A percentile compares a stretch with the other conserved stretches of the same genome.
Evolutionary conservation across 1,140 invertebrate genomes (phyloP).

Genomic region (Goniozus legneri): DNA sequence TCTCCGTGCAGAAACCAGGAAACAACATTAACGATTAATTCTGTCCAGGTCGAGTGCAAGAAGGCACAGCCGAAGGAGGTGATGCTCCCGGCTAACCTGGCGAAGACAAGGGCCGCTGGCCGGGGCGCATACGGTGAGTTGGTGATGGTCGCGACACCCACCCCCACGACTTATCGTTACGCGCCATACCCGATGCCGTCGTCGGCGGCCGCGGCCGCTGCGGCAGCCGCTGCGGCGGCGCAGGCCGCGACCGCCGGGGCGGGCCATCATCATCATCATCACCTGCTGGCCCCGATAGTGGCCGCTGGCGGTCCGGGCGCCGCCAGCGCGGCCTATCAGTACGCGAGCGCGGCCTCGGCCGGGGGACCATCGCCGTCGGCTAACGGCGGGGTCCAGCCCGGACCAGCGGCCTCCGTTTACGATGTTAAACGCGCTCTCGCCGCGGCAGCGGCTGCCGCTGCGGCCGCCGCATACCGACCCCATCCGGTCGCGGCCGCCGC

Average conservation of each 20-base stretch:
- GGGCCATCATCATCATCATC: constrained; percentile 43
- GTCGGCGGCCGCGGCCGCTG: constrained; percentile 40
- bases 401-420: constrained; percentile 54
- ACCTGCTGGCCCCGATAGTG: constrained; percentile 53
- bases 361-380: constrained; percentile 41
- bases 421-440: constrained; percentile 54
- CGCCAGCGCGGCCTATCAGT: constrained; percentile 57
- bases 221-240: constrained; percentile 46
- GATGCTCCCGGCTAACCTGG: constrained; percentile 92
- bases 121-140: constrained; percentile 95
- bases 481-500: constrained; percentile 54
- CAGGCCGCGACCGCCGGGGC: constrained; percentile 45
- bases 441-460: constrained; percentile 49
- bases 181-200: constrained; percentile 55
- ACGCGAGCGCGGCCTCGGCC: constrained; percentile 30
- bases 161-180: constrained; percentile 63
- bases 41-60: constrained; percentile 98
- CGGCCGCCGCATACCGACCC: constrained; percentile 50
- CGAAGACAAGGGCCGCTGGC: constrained; percentile 87
- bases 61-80: constrained; percentile 99
- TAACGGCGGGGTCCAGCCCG: constrained; percentile 55
- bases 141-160: constrained; percentile 68
- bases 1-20: neutral
- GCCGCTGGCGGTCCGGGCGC: constrained; percentile 50
- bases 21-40: too few relatives aligned